Conservation (phyloP, 53 echinoderm and acorn worm species). For the Arbacia lixula region DNA sequence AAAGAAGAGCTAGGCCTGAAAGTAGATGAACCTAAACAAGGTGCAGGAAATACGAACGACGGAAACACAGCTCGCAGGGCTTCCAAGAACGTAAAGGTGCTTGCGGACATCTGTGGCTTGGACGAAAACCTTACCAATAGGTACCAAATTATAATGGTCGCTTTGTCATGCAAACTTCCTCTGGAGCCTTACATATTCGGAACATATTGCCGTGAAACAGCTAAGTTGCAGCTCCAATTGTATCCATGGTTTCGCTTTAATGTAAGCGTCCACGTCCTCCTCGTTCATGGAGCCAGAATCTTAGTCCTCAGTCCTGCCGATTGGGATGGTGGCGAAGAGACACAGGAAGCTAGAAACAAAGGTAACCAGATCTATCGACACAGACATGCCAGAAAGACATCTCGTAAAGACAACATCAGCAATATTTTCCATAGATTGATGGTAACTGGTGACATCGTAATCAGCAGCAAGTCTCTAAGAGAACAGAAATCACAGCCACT, state of each 20-base stretch:
- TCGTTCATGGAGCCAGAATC: no score
- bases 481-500: no score
- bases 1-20: slow-evolving; percentile 28
- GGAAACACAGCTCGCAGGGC: slow-evolving; percentile 28
- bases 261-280: no score
- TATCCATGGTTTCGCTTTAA: no score
- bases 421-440: no score
- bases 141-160: no score
- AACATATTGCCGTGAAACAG: not conserved
- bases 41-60: slow-evolving; percentile 32
- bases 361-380: not conserved
- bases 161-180: slow-evolving; percentile 39
- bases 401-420: no score
- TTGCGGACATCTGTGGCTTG: slow-evolving; percentile 51
- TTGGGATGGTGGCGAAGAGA: not conserved
- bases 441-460: no score
- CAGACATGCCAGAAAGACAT: not conserved
- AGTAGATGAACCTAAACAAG: slow-evolving; percentile 51
- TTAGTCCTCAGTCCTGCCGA: not conserved
- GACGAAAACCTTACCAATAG: slow-evolving; percentile 19
- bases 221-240: not conserved
- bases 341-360: not conserved
- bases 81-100: not conserved
- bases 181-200: slow-evolving; percentile 30
- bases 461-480: no score